Conservation (phyloP, 2,797 vertebrate genomes). For the Eutrigla gurnardus region DNA sequence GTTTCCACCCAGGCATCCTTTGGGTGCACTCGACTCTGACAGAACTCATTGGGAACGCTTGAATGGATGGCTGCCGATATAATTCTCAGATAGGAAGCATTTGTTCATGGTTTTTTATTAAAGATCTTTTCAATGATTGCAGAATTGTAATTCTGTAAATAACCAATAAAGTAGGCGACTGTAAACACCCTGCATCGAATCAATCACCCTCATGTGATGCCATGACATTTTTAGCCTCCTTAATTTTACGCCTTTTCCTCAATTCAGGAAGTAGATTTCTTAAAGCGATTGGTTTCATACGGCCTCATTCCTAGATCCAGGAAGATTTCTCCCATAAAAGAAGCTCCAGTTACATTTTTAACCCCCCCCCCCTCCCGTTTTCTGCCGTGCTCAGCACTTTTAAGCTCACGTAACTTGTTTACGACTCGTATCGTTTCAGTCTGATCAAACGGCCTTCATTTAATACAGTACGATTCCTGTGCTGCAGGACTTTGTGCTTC, state of each 20-base stretch:
- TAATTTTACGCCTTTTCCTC: not conserved
- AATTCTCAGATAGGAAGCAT: not conserved
- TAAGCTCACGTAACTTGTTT: slow-evolving; percentile 26
- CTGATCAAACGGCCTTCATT: slow-evolving; percentile 33
- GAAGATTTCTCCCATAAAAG: slow-evolving; percentile 8
- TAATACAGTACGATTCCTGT: not conserved
- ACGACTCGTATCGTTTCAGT: slow-evolving; percentile 10
- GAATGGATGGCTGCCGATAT: not conserved
- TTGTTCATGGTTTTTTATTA: not conserved
- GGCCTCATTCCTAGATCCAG: not conserved
- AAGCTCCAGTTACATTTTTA: slow-evolving; percentile 12
- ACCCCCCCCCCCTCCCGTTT: not conserved
- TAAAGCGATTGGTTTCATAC: not conserved
- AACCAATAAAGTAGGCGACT: not conserved
- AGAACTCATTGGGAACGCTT: not conserved
- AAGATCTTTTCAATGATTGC: not conserved
- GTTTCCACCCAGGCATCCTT: no score
- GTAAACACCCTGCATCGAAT: not conserved
- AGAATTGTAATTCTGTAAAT: not conserved
- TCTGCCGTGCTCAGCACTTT: slow-evolving; percentile 34
- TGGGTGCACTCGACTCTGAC: not conserved
- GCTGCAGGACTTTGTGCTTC: slow-evolving; percentile 14
- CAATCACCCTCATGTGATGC: not conserved
- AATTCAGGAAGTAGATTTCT: not conserved
- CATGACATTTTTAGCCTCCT: not conserved